Evolutionary conservation across 92 coral and sea anemone genomes (phyloP), one percentile per base, ranked within the genome.

Genomic region (Zoanthus gigantus): DNA sequence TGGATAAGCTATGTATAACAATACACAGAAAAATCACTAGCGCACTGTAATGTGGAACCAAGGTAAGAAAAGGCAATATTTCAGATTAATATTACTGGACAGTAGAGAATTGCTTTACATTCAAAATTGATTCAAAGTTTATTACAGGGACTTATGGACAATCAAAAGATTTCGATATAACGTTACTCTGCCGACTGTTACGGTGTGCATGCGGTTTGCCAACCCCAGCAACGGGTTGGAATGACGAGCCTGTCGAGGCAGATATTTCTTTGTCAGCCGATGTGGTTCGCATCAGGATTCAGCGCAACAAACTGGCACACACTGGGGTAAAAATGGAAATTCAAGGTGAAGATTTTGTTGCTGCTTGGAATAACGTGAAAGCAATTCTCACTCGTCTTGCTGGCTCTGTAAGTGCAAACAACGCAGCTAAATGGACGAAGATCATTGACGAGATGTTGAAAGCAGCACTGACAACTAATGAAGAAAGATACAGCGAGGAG

Each of bases 291-390:
- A 79, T 79, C 71, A 79, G 23, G 72, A 67, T 7, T 16, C 65
- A 52, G 45, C 84, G 84, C 28, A 79, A 79, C 83, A 12, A 7
- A 53, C 58, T 79, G 57, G 83, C 72, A 31, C 83, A 79, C 72
- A 34, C 83, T 3, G 72, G 56, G 10, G 72, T 34, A 6, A 77
- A 77, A 16, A 79, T 79, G 83, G 72, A 60, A 61, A 32, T 79
- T 4, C 57, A 37, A 79, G 53, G n/a, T 8, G 10, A 42, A 9
- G 54, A 60, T 23, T 79, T 79, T 60, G 34, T 37, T 0, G 23
- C 72, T 60, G 31, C 57, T 60, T 79, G 72, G 83, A 32, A 42
- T 42, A 53, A 79, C 54, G 53, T 79, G 18, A 79, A 63, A n/a
- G 56, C 8, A 34, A 42, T 79, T 15, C 18, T 78, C 32, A 57